Evolutionary conservation across 2,797 vertebrate species (phyloP).

Genomic region (Amphiprion clarkii): DNA sequence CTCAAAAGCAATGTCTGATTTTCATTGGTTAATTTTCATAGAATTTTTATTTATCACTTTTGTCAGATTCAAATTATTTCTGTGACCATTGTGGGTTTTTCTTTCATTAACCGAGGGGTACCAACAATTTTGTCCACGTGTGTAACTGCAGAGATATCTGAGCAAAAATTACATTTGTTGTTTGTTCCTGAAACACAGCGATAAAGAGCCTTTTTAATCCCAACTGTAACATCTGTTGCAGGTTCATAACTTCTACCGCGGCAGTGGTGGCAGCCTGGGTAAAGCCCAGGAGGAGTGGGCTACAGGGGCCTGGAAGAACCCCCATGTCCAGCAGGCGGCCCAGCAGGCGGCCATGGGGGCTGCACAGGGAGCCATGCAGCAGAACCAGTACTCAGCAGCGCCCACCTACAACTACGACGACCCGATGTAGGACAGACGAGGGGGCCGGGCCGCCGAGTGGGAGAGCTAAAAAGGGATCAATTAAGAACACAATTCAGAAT

Average conservation of each 20-base stretch:
- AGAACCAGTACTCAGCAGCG: conserved; percentile 93
- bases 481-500: conserved; percentile 79
- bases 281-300: conserved; percentile 99
- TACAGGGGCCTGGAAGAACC: conserved; percentile 97
- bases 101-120: too few relatives aligned
- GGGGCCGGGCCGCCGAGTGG: conserved; percentile 47
- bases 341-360: conserved; percentile 95
- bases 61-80: too few relatives aligned
- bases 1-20: too few relatives aligned
- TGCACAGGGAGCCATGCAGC: conserved; percentile 90
- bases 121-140: too few relatives aligned
- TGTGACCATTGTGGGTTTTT: too few relatives aligned
- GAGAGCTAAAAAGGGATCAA: conserved; percentile 78
- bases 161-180: neutral
- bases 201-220: too few relatives aligned
- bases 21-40: too few relatives aligned
- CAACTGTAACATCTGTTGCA: conserved; percentile 51
- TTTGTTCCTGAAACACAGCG: too few relatives aligned
- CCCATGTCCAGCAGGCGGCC: conserved; percentile 94
- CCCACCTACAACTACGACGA: conserved; percentile 98
- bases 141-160: neutral
- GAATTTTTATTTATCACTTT: too few relatives aligned
- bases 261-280: conserved; percentile 95
- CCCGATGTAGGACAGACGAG: conserved; percentile 90
- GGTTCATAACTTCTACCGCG: conserved; percentile 98